Conservation (phyloP, 2,113 vertebrate genomes). For the Oreochromis aureus region DNA sequence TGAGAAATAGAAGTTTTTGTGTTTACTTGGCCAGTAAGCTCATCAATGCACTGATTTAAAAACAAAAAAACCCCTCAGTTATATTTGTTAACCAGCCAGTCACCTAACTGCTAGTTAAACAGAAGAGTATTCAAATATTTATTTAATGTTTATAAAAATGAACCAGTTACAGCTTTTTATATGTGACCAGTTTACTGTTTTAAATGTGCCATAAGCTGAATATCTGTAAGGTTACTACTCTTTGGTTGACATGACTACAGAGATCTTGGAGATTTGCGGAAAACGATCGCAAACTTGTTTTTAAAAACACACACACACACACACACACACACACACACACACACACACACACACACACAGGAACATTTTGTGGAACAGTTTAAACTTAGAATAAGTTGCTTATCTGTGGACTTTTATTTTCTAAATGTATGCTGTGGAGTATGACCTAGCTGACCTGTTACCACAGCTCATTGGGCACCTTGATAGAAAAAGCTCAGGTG, state of each 20-base stretch:
- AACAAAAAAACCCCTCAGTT: fast-evolving
- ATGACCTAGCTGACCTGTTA: neutral
- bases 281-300: neutral
- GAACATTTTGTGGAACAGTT: neutral
- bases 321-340: neutral
- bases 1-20: neutral
- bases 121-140: neutral
- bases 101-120: neutral
- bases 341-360: neutral
- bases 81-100: neutral
- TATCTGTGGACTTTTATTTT: neutral
- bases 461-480: neutral
- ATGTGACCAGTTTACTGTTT: neutral
- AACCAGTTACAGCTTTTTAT: neutral
- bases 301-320: neutral
- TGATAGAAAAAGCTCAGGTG: neutral
- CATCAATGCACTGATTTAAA: neutral
- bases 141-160: neutral
- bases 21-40: neutral
- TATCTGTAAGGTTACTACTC: neutral
- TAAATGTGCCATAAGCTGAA: neutral
- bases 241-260: neutral
- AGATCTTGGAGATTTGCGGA: no score
- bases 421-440: neutral
- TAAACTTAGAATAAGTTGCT: neutral